Conservation (phyloP, 2,888 invertebrate genomes). For the Tetheella fluctuosa region DNA sequence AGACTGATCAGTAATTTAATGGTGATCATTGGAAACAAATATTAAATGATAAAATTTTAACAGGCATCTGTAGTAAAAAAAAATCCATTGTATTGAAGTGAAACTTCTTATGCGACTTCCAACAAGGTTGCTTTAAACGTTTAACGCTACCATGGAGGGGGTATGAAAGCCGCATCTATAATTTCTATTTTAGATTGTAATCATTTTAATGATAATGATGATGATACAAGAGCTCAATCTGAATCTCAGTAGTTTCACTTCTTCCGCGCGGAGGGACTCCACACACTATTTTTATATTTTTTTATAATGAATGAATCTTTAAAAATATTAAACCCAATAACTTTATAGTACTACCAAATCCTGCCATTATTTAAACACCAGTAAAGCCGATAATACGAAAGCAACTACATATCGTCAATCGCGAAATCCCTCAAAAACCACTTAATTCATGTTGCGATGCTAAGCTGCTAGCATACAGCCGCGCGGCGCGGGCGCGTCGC, state of each 20-base stretch:
- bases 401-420: slow-evolving; percentile 29
- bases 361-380: not conserved
- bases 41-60: too few species aligned
- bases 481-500: slow-evolving; percentile 28
- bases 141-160: too few species aligned
- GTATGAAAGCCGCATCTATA: too few species aligned
- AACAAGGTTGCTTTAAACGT: too few species aligned
- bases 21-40: too few species aligned
- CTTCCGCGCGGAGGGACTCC: not conserved
- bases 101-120: too few species aligned
- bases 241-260: too few species aligned
- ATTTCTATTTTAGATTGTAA: too few species aligned
- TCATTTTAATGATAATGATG: too few species aligned
- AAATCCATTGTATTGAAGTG: not conserved
- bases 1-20: too few species aligned
- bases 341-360: not conserved
- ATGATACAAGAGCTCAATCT: too few species aligned
- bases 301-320: not conserved
- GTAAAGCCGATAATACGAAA: slow-evolving; percentile 12
- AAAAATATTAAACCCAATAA: slow-evolving; percentile 13
- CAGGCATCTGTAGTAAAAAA: too few species aligned
- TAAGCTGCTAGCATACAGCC: slow-evolving; percentile 38
- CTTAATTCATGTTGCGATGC: slow-evolving; percentile 30
- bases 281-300: not conserved
- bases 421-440: slow-evolving; percentile 30